Evolutionary conservation across 2,113 vertebrate species (phyloP), one percentile per base, ranked within the genome.

Genomic region (Nesoenas mayeri): DNA sequence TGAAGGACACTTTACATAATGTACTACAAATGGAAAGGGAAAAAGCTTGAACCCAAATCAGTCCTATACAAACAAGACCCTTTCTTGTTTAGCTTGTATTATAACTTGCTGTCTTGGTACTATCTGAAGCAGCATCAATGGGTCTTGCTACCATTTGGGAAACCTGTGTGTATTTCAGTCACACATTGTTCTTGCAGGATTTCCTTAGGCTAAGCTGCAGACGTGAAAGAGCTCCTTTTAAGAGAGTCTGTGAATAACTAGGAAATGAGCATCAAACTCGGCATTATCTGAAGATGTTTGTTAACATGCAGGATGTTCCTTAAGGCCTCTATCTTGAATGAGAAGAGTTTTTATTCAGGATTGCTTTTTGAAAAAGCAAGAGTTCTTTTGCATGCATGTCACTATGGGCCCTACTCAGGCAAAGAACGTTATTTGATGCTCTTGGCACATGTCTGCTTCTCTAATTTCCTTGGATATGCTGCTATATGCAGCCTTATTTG

Each of bases 151-250:
- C 96, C 91, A 96, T 91, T 92, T 97, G 95, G 94, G 92, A 94
- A 97, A 97, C 96, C 97, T 96, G 95, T 92, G 95, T 87, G 73
- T 91, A 82, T 96, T 97, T 97, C 94, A 97, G 95, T 90, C 95
- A 82, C 92, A 86, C 97, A 98, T 98, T 98, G 98, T 98, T 97
- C 93, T 96, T 80, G 67, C 84, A 94, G 95, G 94, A 94, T 97
- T 98, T 98, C 98, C 98, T 98, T 93, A 97, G 98, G 98, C 98
- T 98, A 97, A 96, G 96, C 79, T 92, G 88, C 97, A 92, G 96
- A 97, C 97, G 96, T 98, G 98, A 98, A 98, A 98, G 98, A 97
- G 94, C 82, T 97, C 91, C 93, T 97, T 98, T 98, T 98, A 98
- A 95, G 96, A 96, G 91, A 93, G 94, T 89, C 92, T 93, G 94